Evolutionary conservation across 1,140 invertebrate genomes (phyloP).

Genomic region (Papilio machaon): DNA sequence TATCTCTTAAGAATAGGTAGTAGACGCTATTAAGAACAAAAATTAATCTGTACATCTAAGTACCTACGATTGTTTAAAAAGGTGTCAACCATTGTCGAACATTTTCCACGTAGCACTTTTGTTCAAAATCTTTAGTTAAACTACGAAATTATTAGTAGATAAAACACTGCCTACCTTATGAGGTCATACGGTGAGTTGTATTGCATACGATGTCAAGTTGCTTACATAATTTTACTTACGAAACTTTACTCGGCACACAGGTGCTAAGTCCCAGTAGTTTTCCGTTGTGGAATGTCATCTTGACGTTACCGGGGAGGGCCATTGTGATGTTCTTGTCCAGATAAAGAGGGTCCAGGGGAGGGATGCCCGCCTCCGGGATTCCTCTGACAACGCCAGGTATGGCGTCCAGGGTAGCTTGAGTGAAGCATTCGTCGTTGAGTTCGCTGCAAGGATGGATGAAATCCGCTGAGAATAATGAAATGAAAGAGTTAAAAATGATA

Average conservation of each 20-base stretch:
- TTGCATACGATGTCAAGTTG: constrained; percentile 9
- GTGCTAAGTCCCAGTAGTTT: constrained; percentile 67
- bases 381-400: constrained; percentile 72
- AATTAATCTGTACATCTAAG: no score
- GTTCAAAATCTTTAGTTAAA: neutral
- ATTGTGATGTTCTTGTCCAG: constrained; percentile 73
- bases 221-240: constrained; percentile 59
- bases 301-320: constrained; percentile 69
- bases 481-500: neutral
- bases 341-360: constrained; percentile 65
- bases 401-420: constrained; percentile 70
- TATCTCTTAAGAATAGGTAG: neutral
- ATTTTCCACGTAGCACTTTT: neutral
- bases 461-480: constrained; percentile 57
- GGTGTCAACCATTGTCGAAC: neutral
- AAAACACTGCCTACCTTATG: constrained; percentile 16
- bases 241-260: constrained; percentile 73
- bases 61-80: neutral
- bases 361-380: constrained; percentile 71
- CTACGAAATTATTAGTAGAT: neutral
- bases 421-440: constrained; percentile 73
- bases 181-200: neutral
- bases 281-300: constrained; percentile 75
- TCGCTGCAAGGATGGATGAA: constrained; percentile 73
- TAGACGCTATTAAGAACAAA: no score